Base-by-base conservation (phyloP, 2,888 invertebrate species). In the Drosophila helvetica region DNA sequence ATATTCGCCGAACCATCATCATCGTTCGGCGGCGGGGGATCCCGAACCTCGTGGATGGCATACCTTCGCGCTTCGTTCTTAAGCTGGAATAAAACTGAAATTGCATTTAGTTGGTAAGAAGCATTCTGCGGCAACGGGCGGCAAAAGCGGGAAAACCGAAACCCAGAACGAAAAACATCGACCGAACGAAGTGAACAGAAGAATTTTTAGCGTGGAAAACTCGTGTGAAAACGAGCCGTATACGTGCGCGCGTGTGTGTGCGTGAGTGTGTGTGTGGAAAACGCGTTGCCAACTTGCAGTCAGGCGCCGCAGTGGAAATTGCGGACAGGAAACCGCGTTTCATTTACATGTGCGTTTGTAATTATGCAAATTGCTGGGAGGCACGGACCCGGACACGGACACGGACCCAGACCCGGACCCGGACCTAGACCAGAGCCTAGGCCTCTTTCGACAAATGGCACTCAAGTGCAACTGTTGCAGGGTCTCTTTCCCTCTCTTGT, bases 61-160 rank as follows among this genome's bases (percentile, higher is more conserved):
- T 25, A 6, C 6, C 19, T 19, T 2, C 25, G 25, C 7, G 8
- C 27, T 66, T 78, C 83, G 81, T 67, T 89, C 79, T 89, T 87
- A 90, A 90, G 89, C 87, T 89, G 78, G 84, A 87, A 87, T 89
- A 90, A 90, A 83, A 87, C 77, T 79, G 79, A 86, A 90, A 89
- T 81, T 77, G 70, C 77, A 83, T 84, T 76, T 89, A 90, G 91
- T 90, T 90, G 90, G 86, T 86, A 89, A 84, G 79, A 89, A 86
- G 84, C 86, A 81, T 80, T 81, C 90, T 84, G 80, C 79, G 84
- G 82, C 78, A 88, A 88, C 90, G 90, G 90, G 88, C 82, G 81
- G 76, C 76, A 75, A 86, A 89, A 38, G 42, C 76, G 74, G 66
- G 60, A 63, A 58, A 55, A 22, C 22, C 4, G 6, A 22, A 69